Evolutionary conservation across 23 tunicate genomes (phyloP), one percentile per base, ranked within the genome.

Genomic region (Oikopleura vanhoeffeni): DNA sequence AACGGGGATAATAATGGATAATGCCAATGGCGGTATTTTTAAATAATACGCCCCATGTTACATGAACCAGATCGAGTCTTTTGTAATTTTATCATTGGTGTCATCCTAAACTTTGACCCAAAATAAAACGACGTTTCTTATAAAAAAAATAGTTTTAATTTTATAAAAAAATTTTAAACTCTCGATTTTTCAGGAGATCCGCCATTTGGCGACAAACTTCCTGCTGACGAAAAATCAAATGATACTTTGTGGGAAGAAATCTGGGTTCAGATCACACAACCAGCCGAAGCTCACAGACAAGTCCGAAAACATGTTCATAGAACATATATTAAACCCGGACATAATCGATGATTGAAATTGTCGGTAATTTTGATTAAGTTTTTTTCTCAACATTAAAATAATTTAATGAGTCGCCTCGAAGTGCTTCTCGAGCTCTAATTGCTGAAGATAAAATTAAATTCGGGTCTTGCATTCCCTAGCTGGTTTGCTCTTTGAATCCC

Each of bases 211-310:
- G 99, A 76, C 87, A 76, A 40, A 95, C 99, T 0, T n/a, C 87
- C 91, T 0, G 90, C 87, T 40, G 99, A 95, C 87, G 87, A 87
- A 84, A 95, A 91, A 85, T 87, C 90, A 0, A 1, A 85, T 75
- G 88, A 95, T 76, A 40, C 41, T 36, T 84, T 86, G 40, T 88
- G 91, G 84, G 99, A 95, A 57, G 96, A 91, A 57, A 95, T 88
- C 88, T 95, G 99, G 99, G 86, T 88, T 77, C 96, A 95, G 60
- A 87, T 88, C 82, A 83, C 96, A 40, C 99, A 95, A 84, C 96
- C 99, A 0, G 96, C 96, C 2, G 99, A 95, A 76, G 95, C 99
- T 39, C 99, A 95, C 67, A 67, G 99, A 87, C 96, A 91, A 85
- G 90, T 87, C 57, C 86, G 99, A 76, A 84, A 88, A 49, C 84